phyloP scores from a whole-genome alignment of 2,797 vertebrate species.

The Uromys caudimaculatus region DNA sequence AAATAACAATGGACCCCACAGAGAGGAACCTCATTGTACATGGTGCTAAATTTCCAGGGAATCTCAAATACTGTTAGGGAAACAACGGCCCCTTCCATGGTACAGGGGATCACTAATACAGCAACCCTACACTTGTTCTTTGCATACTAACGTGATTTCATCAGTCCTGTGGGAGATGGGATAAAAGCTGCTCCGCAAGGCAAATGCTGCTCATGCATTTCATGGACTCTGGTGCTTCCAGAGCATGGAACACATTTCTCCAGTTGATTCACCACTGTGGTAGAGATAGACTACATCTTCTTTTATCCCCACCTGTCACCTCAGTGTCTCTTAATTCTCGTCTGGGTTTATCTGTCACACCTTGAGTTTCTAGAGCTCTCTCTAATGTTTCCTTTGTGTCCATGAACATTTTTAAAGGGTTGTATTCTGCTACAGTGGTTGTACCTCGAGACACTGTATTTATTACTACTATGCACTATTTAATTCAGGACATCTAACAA shows the following conservation, averaged over 20 bases:
- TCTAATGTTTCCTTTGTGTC: background rate
- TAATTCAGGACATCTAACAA: background rate
- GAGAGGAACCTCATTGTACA: background rate
- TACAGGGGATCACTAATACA: background rate
- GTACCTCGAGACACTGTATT: background rate
- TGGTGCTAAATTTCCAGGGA: conserved; percentile 28
- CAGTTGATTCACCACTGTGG: accelerated
- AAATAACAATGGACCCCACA: background rate
- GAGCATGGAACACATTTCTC: background rate
- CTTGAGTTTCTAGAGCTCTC: background rate
- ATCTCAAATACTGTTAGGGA: conserved; percentile 3
- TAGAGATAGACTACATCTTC: background rate
- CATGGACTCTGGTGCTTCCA: background rate
- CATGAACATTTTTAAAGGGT: background rate
- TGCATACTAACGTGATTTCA: background rate
- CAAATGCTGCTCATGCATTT: background rate
- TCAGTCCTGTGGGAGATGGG: accelerated
- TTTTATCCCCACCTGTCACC: background rate
- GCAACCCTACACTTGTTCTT: background rate
- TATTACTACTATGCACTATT: background rate
- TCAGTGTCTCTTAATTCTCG: background rate
- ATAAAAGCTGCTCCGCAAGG: background rate
- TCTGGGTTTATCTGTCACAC: background rate
- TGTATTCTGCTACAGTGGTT: background rate
- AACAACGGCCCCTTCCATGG: conserved; percentile 21